Percentiles rank a stretch among this genome's conserved stretches.
Conservation (phyloP, 2,888 invertebrate species). For the Hermodice carunculata region DNA sequence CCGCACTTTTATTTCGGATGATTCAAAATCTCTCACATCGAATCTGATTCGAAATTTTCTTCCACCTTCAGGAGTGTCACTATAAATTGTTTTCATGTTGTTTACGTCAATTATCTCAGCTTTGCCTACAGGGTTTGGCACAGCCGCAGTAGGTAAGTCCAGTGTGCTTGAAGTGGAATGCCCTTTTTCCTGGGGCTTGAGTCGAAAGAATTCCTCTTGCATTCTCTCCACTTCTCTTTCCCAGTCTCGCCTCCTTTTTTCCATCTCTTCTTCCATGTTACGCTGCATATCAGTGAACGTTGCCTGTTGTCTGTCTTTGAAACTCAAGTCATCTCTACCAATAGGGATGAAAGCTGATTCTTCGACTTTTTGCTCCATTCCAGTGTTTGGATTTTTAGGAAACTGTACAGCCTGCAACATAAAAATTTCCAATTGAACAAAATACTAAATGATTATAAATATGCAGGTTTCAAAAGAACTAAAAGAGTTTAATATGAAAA, state of each 20-base stretch:
- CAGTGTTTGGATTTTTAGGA: too few relatives aligned
- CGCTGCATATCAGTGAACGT: slow-evolving; percentile 39
- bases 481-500: too few relatives aligned
- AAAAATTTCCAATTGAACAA: too few relatives aligned
- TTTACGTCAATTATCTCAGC: slow-evolving; percentile 7
- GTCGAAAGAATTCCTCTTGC: slow-evolving; percentile 33
- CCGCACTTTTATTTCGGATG: slow-evolving; percentile 23
- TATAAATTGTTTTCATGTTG: slow-evolving; percentile 9
- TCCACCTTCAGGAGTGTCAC: slow-evolving; percentile 41
- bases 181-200: background rate
- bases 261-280: slow-evolving; percentile 60
- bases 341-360: too few relatives aligned
- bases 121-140: background rate
- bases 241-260: slow-evolving; percentile 58
- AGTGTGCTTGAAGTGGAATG: background rate
- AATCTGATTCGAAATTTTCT: slow-evolving; percentile 51
- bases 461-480: too few relatives aligned
- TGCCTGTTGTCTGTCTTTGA: too few relatives aligned
- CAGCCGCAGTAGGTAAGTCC: slow-evolving; percentile 4
- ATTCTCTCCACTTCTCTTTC: slow-evolving; percentile 50
- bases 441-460: too few relatives aligned
- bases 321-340: too few relatives aligned
- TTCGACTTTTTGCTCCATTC: too few relatives aligned
- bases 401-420: too few relatives aligned
- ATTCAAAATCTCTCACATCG: slow-evolving; percentile 27